Conservation (phyloP, 2,113 vertebrate species). For the Periophthalmus modestus region DNA sequence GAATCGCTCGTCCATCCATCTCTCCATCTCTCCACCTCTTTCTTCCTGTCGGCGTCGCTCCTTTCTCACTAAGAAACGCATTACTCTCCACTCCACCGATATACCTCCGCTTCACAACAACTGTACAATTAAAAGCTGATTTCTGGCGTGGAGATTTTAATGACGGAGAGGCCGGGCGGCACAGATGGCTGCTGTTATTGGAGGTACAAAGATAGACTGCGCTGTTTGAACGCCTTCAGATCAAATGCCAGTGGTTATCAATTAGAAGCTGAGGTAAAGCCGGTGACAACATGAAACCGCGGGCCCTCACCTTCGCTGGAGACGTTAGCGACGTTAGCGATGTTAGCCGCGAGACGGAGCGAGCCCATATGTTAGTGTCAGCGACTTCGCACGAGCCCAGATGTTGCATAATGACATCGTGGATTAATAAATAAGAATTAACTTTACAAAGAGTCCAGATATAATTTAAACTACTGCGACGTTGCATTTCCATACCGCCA, state of each 20-base stretch:
- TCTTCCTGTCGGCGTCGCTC: too few relatives aligned
- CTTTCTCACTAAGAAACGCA: constrained; percentile 57
- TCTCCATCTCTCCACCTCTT: too few relatives aligned
- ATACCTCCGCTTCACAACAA: constrained; percentile 41
- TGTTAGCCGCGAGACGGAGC: constrained; percentile 14
- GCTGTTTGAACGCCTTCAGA: constrained; percentile 77
- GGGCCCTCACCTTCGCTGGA: constrained; percentile 49
- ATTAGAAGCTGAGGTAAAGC: constrained; percentile 70
- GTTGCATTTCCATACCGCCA: constrained; percentile 35
- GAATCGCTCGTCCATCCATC: constrained; percentile 55
- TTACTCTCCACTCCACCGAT: constrained; percentile 51
- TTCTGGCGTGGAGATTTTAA: constrained; percentile 73
- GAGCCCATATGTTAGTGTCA: constrained; percentile 49
- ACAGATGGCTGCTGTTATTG: constrained; percentile 79
- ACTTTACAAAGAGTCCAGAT: constrained; percentile 10
- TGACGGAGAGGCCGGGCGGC: constrained; percentile 70
- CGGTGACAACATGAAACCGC: constrained; percentile 60
- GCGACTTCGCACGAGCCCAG: constrained; percentile 33
- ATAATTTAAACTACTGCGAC: not conserved
- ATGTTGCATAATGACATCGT: constrained; percentile 44
- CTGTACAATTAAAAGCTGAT: constrained; percentile 76
- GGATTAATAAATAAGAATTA: constrained; percentile 26
- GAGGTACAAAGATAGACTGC: constrained; percentile 73
- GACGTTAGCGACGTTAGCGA: constrained; percentile 19
- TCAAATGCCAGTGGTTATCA: constrained; percentile 79